Base-by-base conservation (phyloP, 2,113 vertebrate species). In the Dermatemys mawii region DNA sequence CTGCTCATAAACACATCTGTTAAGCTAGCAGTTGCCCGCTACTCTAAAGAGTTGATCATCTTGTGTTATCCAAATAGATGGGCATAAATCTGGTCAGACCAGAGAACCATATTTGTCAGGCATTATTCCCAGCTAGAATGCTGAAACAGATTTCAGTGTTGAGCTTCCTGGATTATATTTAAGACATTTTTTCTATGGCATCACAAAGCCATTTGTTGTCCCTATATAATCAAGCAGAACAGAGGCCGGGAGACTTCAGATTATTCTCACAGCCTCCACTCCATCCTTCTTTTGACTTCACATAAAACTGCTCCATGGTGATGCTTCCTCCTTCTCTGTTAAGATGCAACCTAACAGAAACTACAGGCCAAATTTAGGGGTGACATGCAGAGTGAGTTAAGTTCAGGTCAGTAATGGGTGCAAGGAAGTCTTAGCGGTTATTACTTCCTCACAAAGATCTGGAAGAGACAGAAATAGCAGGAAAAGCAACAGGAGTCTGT, bases 21-120 rank as follows among this genome's bases (percentile, higher is more conserved):
- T 76, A 11, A 76, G 12, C 87, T 86, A 49, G 55, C 1, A 0
- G 87, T 92, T 86, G 35, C 7, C 27, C 50, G 55, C 78, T 86
- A 32, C 41, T 3, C 70, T 55, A 55, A 90, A 81, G 6, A 93
- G 35, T 26, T 63, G 38, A 84, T 84, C 0, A 76, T 76, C 0
- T 79, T 5, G 81, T 89, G 93, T 83, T 96, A 87, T 82, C 70
- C 78, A 55, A 90, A 55, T 84, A 95, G 88, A 94, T 84, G 87
- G 82, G 80, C 44, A 79, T 76, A 92, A 70, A 44, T 93, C 82
- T 0, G 0, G 83, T 60, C 35, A 87, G 80, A 89, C 85, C 76
- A 83, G 91, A 89, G 70, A 11, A 11, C 70, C 83, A 11, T 0
- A 0, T 87, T 86, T 48, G 44, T 1, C 0, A 75, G 84, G 48